Percentiles rank a stretch among this genome's conserved stretches.
Conservation (phyloP, 2,113 vertebrate species). For the Indicator maculatus region DNA sequence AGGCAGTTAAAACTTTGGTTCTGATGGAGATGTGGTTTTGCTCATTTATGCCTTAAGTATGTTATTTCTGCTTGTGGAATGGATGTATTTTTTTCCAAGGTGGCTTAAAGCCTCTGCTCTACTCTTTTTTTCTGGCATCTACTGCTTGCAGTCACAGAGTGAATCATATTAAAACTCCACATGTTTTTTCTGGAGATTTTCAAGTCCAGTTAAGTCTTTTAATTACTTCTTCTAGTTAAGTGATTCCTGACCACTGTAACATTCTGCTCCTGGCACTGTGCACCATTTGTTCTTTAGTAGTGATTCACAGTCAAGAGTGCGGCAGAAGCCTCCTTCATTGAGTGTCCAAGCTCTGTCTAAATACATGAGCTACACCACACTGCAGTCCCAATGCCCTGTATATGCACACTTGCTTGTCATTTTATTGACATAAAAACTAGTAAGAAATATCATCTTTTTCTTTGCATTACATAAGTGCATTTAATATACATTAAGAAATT, state of each 20-base stretch:
- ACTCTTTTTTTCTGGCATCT: neutral
- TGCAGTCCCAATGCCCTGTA: neutral
- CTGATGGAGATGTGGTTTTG: neutral
- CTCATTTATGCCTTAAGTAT: neutral
- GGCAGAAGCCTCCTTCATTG: neutral
- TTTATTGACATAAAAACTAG: neutral
- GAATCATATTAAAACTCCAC: neutral
- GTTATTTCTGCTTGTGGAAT: neutral
- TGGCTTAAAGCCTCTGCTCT: neutral
- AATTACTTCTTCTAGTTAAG: neutral
- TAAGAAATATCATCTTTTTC: neutral
- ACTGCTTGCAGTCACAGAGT: neutral
- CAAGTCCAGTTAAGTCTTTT: neutral
- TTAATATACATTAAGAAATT: neutral
- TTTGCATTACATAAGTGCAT: neutral
- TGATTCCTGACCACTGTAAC: neutral
- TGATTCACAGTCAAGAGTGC: neutral
- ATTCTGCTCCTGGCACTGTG: neutral
- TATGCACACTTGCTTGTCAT: neutral
- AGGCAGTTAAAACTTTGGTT: neutral
- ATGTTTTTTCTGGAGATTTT: neutral
- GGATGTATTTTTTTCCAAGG: neutral
- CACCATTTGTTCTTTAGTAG: neutral
- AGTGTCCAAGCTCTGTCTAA: neutral
- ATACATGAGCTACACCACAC: neutral